Evolutionary conservation across 2,888 invertebrate genomes (phyloP), one percentile per base, ranked within the genome.

Genomic region (Heteromyza rotundicornis): DNA sequence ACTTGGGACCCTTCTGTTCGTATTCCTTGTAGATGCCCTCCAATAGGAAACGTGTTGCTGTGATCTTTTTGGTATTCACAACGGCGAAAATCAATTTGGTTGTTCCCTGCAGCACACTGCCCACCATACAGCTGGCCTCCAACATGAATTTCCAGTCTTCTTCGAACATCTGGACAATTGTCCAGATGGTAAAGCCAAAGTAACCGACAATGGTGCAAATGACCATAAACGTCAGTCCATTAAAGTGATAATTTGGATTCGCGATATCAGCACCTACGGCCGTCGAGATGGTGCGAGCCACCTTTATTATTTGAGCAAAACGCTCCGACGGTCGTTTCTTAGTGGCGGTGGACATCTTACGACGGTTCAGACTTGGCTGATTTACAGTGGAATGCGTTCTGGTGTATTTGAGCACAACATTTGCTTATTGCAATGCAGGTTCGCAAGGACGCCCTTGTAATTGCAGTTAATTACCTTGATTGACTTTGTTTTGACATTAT

Each of bases 71-170:
- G 2, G 60, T 24, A 5, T 40, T 50, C 1, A 20, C 5, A 12
- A 71, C 7, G 10, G 44, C 70, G n/a, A 65, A 40, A 12, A 57
- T 32, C 0, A 74, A 8, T 44, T 74, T 74, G 16, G 63, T 63
- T 1, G 52, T 7, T 1, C 68, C 74, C n/a, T 75, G 74, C 0
- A 71, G 0, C 0, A 67, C 72, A 17, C 68, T 70, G 40, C 74
- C 71, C 32, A 67, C 23, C 68, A 69, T 74, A 22, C 67, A 67
- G 0, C 55, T 57, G 0, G 70, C 70, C 53, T 71, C 66, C 14
- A 75, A 35, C 23, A 66, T 2, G 10, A 66, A 66, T 36, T 64
- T 68, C 68, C 67, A 70, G 44, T 67, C 61, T 2, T 66, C 65
- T 2, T 63, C 50, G 47, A 62, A 63, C 10, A 67, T 57, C 8